Percentiles rank a stretch among this genome's conserved stretches.
Conservation (phyloP, 30 jellyfish, hydroid and myxozoan genomes). For the Calvadosia cruxmelitensis region DNA sequence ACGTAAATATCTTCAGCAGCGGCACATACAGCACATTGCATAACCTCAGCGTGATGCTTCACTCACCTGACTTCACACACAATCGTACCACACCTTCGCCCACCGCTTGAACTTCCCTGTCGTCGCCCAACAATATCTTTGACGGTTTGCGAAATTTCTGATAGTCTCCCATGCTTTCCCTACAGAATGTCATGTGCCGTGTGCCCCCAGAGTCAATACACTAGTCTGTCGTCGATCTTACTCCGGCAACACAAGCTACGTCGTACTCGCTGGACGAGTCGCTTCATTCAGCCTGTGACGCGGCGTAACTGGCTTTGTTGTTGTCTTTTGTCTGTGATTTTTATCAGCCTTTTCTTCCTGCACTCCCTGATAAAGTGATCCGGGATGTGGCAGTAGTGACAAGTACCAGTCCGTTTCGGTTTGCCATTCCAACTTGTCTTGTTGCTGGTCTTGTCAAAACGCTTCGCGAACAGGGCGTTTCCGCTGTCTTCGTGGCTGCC, state of each 20-base stretch:
- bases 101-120: background rate
- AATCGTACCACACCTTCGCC: background rate
- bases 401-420: no score
- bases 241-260: background rate
- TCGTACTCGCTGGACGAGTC: background rate
- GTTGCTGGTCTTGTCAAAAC: background rate
- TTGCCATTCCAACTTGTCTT: no score
- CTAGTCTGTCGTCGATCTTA: background rate
- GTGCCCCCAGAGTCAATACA: conserved; percentile 35
- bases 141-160: background rate
- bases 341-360: conserved; percentile 8
- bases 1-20: no score
- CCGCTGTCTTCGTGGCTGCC: background rate
- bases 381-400: conserved; percentile 29
- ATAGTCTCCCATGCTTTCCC: background rate
- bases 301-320: no score
- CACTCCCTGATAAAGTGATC: conserved; percentile 39
- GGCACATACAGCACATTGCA: no score
- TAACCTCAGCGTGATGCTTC: no score
- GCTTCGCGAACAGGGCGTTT: background rate
- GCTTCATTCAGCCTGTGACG: conserved; percentile 2
- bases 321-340: background rate
- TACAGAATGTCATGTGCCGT: conserved; percentile 17
- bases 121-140: background rate
- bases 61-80: no score